Evolutionary conservation across 2,113 vertebrate species (phyloP).

Genomic region (Echinops telfairi): DNA sequence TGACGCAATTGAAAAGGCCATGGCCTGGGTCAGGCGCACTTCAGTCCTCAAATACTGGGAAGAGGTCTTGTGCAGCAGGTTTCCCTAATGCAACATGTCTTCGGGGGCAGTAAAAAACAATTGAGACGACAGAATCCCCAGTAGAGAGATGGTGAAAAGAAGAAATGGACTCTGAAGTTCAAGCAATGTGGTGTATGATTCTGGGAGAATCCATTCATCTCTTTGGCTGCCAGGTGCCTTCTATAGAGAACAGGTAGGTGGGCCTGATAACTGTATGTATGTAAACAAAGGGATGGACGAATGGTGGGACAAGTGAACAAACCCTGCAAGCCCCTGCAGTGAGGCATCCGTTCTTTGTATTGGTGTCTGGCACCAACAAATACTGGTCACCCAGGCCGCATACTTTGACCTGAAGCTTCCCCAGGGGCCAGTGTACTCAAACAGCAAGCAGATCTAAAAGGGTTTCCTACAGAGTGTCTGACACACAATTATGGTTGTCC

Average conservation of each 20-base stretch:
- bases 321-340: neutral
- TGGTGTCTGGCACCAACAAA: neutral
- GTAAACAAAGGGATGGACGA: neutral
- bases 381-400: neutral
- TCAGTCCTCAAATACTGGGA: no score
- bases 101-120: neutral
- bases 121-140: conserved; percentile 1
- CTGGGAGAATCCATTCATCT: neutral
- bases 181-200: neutral
- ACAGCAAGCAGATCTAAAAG: neutral
- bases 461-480: neutral
- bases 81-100: no score
- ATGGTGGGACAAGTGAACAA: neutral
- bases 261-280: neutral
- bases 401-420: neutral
- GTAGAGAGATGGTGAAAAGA: neutral
- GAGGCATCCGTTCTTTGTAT: neutral
- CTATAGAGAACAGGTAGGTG: neutral
- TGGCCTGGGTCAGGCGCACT: no score
- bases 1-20: no score
- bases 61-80: no score
- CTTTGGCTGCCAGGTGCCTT: neutral
- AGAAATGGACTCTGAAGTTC: neutral
- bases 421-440: neutral
- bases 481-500: neutral